A percentile compares a stretch with the other conserved stretches of the same genome.
These are phyloP conservation scores for human (Homo sapiens) DNA, from an alignment of 2,113 vertebrate genomes.

Conservation along the genomic window GRCh38 chr11:200001-200500, in stretches of 20 bases:
- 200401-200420: not conserved
- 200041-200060: accelerated
- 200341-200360: not conserved
- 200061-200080: not conserved
- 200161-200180: conserved; percentile 16
- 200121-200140: not conserved
- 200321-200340: not conserved
- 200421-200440: too few relatives aligned
- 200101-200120: not conserved
- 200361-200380: not conserved
- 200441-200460: not conserved
- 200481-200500: not conserved
- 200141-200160: not conserved
- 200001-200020: conserved; percentile 78
- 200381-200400: not conserved
- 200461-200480: not conserved
- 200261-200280: not conserved
- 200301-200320: not conserved
- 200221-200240: conserved; percentile 48
- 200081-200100: not conserved
- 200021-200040: conserved; percentile 62
- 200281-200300: not conserved
- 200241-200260: conserved; percentile 59
- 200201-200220: conserved; percentile 34
- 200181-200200: conserved; percentile 52